These are phyloP conservation scores for Pelochelys cantorii DNA, from an alignment of 2,797 vertebrate species.

Conservation along the genomic window DNA sequence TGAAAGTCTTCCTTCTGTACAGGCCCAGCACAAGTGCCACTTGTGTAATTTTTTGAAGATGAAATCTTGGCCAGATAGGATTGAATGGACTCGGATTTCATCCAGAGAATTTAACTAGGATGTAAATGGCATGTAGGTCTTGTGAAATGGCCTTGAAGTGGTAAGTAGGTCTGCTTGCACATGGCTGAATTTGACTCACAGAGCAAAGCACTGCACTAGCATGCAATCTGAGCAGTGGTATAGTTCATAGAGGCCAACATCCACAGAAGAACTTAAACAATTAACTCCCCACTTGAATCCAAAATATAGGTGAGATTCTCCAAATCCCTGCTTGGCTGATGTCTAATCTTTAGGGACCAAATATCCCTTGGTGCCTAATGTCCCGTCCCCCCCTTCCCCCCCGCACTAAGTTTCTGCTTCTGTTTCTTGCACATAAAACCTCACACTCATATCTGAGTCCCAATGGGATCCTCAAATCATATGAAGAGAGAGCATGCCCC, in stretches of 20 bases:
- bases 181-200: background rate
- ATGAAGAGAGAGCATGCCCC: too few relatives aligned
- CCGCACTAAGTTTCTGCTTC: too few relatives aligned
- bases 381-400: too few relatives aligned
- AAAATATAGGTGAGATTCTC: too few relatives aligned
- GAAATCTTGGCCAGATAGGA: background rate
- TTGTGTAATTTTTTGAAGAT: background rate
- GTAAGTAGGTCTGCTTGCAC: fast-evolving
- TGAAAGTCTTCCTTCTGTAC: background rate
- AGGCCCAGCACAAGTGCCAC: background rate
- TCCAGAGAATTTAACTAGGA: constrained; percentile 3
- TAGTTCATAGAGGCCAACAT: background rate
- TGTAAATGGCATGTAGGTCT: fast-evolving
- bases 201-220: background rate
- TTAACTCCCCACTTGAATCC: too few relatives aligned
- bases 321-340: too few relatives aligned
- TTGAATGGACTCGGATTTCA: background rate
- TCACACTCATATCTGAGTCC: too few relatives aligned
- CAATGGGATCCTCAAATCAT: too few relatives aligned
- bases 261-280: background rate
- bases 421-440: too few relatives aligned
- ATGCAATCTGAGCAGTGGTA: background rate
- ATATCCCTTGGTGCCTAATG: too few relatives aligned
- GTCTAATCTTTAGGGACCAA: too few relatives aligned
- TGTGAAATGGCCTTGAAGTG: background rate